Conservation (phyloP, 2,113 vertebrate species). For the Talpa occidentalis region DNA sequence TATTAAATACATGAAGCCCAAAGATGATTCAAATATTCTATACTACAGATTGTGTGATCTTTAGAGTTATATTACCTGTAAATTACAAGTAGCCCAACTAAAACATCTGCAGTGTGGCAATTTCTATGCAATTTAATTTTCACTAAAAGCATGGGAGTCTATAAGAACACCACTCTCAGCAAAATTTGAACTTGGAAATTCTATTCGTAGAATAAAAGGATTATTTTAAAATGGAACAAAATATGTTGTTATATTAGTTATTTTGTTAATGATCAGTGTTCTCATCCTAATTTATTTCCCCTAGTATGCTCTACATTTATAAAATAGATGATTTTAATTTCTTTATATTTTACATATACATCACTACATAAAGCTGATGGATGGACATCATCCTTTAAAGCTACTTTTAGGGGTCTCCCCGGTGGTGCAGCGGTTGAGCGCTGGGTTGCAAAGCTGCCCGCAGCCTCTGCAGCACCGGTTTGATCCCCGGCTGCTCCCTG, state of each 20-base stretch:
- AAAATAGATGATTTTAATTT: conserved; percentile 5
- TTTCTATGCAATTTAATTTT: conserved; percentile 84
- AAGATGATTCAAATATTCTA: conserved; percentile 60
- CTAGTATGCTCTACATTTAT: background rate
- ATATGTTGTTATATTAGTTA: conserved; percentile 36
- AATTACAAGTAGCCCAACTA: conserved; percentile 69
- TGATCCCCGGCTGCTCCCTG: no score
- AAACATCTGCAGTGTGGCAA: conserved; percentile 57
- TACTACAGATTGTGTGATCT: conserved; percentile 43
- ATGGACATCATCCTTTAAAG: background rate
- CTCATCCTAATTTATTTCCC: conserved; percentile 66
- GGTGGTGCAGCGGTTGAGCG: no score
- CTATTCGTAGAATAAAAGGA: conserved; percentile 74
- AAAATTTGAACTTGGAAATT: conserved; percentile 74
- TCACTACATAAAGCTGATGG: background rate
- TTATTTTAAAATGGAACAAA: conserved; percentile 67
- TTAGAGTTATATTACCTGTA: conserved; percentile 69
- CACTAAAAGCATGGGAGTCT: conserved; percentile 79
- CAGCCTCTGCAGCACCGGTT: no score
- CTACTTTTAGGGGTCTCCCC: no score
- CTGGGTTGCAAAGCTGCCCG: no score
- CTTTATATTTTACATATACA: background rate
- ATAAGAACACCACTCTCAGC: conserved; percentile 78
- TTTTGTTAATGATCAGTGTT: conserved; percentile 54
- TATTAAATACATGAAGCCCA: conserved; percentile 68